Evolutionary conservation across 2,797 vertebrate genomes (phyloP), one percentile per base, ranked within the genome.

Genomic region (Enteromius argenteus): DNA sequence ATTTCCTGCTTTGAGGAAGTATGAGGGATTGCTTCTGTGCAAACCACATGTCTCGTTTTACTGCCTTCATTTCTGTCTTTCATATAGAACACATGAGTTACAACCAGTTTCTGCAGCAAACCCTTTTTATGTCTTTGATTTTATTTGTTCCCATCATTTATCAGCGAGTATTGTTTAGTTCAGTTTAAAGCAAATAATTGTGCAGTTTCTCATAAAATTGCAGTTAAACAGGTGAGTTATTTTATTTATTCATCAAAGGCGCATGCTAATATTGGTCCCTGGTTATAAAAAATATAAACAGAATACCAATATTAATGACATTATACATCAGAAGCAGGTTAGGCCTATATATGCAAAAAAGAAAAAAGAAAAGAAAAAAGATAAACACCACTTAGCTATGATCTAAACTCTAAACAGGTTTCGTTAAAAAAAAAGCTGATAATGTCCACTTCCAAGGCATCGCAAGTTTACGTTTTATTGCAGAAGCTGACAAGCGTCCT

Each of bases 11-110:
- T 56, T 32, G 58, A 42, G 69, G 64, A 46, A 46, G 79, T 51
- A 46, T 39, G 14, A 49, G 30, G 21, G 46, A 32, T 30, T 83
- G 51, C 23, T 71, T 35, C 80, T 75, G 30, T 72, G 23, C 23
- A 72, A 72, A 72, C 42, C 79, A 71, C 71, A 27, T 17, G 5
- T 44, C 53, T 42, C 51, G 58, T 58, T 64, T 71, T 71, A 81
- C 83, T 81, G 84, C 80, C n/a, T 56, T 88, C 60, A 17, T 27
- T 64, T 64, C 78, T 72, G 42, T 49, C 69, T 17, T 46, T 46
- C 14, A 27, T 46, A 17, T 9, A 6, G 37, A 42, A 42, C 10
- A 69, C 4, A 5, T 3, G 7, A 71, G 68, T 15, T 71, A 46
- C 11, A 32, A 35, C 7, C 11, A 13, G 14, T 71, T 71, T 71